Base-by-base conservation (phyloP, 2,888 invertebrate species). In the Holacanthella duospinosa region DNA sequence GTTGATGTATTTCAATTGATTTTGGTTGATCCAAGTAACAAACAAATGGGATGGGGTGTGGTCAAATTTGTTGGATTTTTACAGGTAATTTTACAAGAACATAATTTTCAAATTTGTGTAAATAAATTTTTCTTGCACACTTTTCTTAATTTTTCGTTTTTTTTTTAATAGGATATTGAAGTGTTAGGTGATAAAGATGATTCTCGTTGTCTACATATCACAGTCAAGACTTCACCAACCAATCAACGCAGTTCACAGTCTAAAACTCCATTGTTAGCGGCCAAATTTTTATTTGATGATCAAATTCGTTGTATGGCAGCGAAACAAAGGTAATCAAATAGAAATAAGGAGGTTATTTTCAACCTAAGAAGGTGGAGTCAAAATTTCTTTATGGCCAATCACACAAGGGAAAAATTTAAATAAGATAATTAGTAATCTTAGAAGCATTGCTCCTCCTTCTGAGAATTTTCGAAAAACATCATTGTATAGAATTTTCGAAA, bases 231-330 rank as follows among this genome's bases (percentile, higher is more conserved):
- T n/a, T 83, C 73, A 59, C 67, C 73, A 43, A 62, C 85, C 0
- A 79, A 85, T 27, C 86, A 87, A 62, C 81, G 88, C 57, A 69
- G 72, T 57, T 68, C 71, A 9, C 69, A 66, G 25, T 70, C 73
- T 29, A 67, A 75, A 56, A 84, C 88, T 0, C 88, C 92, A 1
- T 78, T 93, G n/a, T 79, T 94, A 9, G 85, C 89, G 2, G 91
- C 93, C 12, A 93, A 89, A 78, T 96, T 99, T 78, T 85, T 96
- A 66, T 99, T 99, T 77, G 97, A 99, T 76, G 99, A 99, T 80
- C 96, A 97, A 76, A 99, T 99, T 71, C 83, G 97, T 29, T 97
- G 96, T 76, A 95, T 97, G 95, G 96, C 97, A 24, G 97, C 97
- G 27, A 97, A 96, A 75, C 97, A 97, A 77, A 90, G 88, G 89